Conservation (phyloP, 1,140 invertebrate genomes). For the Drosophila parabipectinata region DNA sequence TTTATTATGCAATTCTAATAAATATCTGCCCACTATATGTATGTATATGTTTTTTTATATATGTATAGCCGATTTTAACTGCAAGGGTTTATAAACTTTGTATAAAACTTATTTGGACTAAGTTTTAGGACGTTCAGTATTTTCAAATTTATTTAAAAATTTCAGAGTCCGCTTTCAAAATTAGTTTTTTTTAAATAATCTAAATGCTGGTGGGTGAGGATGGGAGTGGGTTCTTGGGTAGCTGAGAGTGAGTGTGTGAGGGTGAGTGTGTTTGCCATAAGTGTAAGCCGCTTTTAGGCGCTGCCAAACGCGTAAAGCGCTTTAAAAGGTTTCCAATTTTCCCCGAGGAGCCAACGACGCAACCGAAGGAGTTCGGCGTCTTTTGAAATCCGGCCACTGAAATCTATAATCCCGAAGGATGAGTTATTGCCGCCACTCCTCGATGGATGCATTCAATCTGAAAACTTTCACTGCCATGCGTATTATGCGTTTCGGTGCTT, state of each 20-base stretch:
- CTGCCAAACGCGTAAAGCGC: slow-evolving; percentile 70
- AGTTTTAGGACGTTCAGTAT: no score
- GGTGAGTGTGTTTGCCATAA: slow-evolving; percentile 29
- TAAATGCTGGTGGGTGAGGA: background rate
- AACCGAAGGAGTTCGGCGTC: background rate
- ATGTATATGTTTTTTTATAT: no score
- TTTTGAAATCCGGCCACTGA: background rate
- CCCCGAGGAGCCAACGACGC: background rate
- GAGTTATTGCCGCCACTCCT: background rate
- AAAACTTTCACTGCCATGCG: slow-evolving; percentile 32
- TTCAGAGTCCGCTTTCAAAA: no score
- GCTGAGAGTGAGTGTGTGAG: background rate
- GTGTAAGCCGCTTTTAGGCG: slow-evolving; percentile 72
- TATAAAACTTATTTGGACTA: no score
- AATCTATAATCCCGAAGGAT: background rate
- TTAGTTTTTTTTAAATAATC: no score
- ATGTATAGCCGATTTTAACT: no score
- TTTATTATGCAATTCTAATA: no score
- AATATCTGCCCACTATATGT: no score
- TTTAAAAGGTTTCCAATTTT: slow-evolving; percentile 70
- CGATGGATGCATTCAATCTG: background rate
- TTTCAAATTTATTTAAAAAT: no score
- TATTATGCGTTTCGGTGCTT: slow-evolving; percentile 18
- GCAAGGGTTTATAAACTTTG: no score
- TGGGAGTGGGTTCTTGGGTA: background rate